A percentile compares a stretch with the other conserved stretches of the same genome.
Evolutionary conservation across 2,888 invertebrate species (phyloP).

Genomic region (Galeopsomyia nigrocyanea): DNA sequence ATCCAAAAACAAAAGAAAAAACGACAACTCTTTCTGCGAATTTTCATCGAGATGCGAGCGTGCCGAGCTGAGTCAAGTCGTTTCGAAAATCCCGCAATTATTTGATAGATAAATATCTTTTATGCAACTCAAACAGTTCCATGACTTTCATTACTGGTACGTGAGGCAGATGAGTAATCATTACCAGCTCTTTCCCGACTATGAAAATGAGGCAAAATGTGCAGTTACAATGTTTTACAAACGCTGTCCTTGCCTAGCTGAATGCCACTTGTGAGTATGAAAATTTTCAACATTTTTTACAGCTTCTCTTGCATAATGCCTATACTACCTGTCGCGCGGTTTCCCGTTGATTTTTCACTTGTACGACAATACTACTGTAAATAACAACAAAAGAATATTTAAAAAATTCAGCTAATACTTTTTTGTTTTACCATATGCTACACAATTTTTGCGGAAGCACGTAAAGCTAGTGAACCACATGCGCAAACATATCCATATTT

Average conservation of each 20-base stretch:
- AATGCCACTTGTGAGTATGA: no score
- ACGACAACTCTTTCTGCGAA: background rate
- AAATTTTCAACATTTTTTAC: no score
- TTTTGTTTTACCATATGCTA: no score
- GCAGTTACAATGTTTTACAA: background rate
- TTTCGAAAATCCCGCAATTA: conserved; percentile 23
- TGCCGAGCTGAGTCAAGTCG: background rate
- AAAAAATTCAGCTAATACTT: no score
- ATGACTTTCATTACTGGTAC: conserved; percentile 9
- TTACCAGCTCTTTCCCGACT: conserved; percentile 12
- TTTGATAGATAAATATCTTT: conserved; percentile 26
- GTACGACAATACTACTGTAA: no score
- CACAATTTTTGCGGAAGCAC: no score
- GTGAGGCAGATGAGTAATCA: conserved; percentile 5
- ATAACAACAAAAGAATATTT: no score
- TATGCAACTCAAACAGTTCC: conserved; percentile 3
- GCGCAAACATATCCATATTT: no score
- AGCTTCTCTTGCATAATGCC: no score
- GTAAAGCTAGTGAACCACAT: no score
- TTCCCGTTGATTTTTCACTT: no score
- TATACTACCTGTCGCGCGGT: no score
- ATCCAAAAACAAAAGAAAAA: conserved; percentile 1
- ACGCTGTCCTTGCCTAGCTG: conserved; percentile 13
- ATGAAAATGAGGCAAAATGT: conserved; percentile 6
- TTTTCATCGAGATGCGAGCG: background rate